Percentiles rank a stretch among this genome's conserved stretches.
These are phyloP conservation scores for Glaucomys volans DNA, from an alignment of 2,113 vertebrate genomes.

Conservation along the genomic window DNA sequence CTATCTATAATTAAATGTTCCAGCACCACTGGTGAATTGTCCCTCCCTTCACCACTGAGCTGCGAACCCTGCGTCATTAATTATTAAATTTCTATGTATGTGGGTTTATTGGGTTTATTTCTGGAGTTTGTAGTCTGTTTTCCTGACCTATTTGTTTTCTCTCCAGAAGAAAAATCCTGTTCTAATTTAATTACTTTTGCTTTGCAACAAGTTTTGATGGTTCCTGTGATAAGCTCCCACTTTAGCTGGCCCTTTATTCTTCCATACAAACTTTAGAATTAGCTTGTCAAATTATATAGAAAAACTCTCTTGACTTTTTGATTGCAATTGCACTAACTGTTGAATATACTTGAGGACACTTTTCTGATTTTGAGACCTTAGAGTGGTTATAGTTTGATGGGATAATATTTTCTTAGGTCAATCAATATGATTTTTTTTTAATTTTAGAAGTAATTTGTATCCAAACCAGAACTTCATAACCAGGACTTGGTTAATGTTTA, in stretches of 20 bases:
- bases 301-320: background rate
- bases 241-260: background rate
- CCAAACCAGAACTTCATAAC: background rate
- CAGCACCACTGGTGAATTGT: background rate
- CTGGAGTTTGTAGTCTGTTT: background rate
- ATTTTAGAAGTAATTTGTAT: background rate
- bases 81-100: background rate
- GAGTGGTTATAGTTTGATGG: background rate
- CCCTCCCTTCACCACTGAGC: background rate
- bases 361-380: background rate
- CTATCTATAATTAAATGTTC: background rate
- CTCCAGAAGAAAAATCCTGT: background rate
- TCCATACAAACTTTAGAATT: background rate
- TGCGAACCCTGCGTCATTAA: background rate
- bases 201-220: background rate
- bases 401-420: background rate
- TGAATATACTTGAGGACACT: background rate
- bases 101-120: background rate
- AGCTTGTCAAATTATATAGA: background rate
- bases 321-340: background rate
- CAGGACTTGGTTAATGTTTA: background rate
- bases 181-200: conserved; percentile 40
- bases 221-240: background rate
- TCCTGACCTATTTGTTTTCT: background rate
- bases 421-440: background rate